Evolutionary conservation across 2,888 invertebrate genomes (phyloP).

Genomic region (Piscicola geometra): DNA sequence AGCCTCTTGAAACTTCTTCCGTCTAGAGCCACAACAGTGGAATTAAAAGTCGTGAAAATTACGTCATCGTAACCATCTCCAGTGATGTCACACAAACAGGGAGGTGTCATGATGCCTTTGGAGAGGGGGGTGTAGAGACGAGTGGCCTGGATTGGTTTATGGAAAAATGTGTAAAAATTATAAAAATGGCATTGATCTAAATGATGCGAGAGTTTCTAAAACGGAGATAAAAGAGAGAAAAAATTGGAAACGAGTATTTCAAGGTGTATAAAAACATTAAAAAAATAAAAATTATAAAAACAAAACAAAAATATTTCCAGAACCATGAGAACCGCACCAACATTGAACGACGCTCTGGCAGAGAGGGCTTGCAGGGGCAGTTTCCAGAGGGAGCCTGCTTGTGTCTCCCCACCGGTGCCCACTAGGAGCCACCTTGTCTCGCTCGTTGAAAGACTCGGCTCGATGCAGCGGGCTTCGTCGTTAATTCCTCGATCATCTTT

Average conservation of each 20-base stretch:
- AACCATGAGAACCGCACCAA: background rate
- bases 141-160: background rate
- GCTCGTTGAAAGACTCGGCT: too few relatives aligned
- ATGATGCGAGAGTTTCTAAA: too few relatives aligned
- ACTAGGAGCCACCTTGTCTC: constrained; percentile 51
- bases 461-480: too few relatives aligned
- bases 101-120: constrained; percentile 66
- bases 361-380: constrained; percentile 60
- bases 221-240: too few relatives aligned
- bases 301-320: too few relatives aligned
- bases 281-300: too few relatives aligned
- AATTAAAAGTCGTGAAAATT: constrained; percentile 69
- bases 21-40: constrained; percentile 68
- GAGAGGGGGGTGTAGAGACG: background rate
- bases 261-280: too few relatives aligned
- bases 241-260: too few relatives aligned
- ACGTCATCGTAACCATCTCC: constrained; percentile 70
- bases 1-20: constrained; percentile 65
- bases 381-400: constrained; percentile 68
- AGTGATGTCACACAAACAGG: constrained; percentile 68
- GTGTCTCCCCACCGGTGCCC: constrained; percentile 70
- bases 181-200: too few relatives aligned
- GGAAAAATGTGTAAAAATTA: too few relatives aligned
- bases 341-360: background rate
- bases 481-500: too few relatives aligned